Base-by-base conservation (phyloP, 2,888 invertebrate species). In the Muschampia plurimacula region DNA sequence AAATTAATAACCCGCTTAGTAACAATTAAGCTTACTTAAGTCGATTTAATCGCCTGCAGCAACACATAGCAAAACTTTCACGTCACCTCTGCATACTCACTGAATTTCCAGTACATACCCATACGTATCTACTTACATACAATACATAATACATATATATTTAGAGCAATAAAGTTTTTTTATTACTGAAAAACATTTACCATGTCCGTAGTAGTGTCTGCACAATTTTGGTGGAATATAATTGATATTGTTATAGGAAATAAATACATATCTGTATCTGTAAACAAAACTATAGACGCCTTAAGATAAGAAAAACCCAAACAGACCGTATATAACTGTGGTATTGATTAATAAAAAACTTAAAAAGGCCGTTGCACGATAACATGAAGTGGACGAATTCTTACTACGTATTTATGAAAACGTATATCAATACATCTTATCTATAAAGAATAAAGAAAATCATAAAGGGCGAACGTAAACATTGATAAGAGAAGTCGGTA, bases 1-100 rank as follows among this genome's bases (percentile, higher is more conserved):
- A 52, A 68, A 60, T 59, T 68, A 22, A 49, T 49, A 60, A n/a
- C 36, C 62, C 49, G 62, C 49, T 62, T 68, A 32, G 49, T 49
- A 69, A 69, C 69, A 69, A 69, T 69, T 69, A 69, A 69, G 62
- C 69, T 62, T 69, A 69, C 62, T 69, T 62, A 62, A 69, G 39
- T 62, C 62, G 39, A 63, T 63, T 60, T 69, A 69, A 69, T n/a
- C 22, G 62, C 49, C 49, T 39, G 63, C 13, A 62, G 60, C 62
- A 49, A 52, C 63, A 63, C 63, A 49, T 62, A 69, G 62, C 63
- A 39, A 69, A 52, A 69, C 69, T 69, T 69, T 69, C 69, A 62
- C 69, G 63, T 69, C 69, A 69, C 63, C 67, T 59, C 41, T 13
- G 41, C 28, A 28, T 9, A 55, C 9, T 55, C 57, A 57, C 28